Evolutionary conservation across 2,888 invertebrate species (phyloP).

Genomic region (Yponomeuta evonymella): DNA sequence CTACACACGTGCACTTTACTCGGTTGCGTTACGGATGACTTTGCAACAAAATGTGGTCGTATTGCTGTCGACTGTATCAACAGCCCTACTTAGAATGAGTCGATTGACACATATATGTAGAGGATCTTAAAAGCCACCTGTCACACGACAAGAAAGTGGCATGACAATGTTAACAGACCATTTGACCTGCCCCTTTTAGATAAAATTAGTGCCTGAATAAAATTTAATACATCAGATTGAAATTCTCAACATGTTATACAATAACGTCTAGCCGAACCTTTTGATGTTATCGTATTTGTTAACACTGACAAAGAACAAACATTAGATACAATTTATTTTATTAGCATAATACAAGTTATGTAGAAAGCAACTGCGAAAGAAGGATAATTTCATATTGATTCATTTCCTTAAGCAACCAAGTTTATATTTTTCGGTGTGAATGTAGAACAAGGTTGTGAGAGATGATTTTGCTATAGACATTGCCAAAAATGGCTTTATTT

Average conservation of each 20-base stretch:
- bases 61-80: not conserved
- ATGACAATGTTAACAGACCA: not conserved
- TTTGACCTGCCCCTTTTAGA: slow-evolving; percentile 1
- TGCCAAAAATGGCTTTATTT: not conserved
- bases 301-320: not conserved
- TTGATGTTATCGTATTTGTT: not conserved
- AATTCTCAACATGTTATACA: not conserved
- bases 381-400: not conserved
- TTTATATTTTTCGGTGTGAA: slow-evolving; percentile 10
- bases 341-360: not conserved
- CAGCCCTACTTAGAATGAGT: not conserved
- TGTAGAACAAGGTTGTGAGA: slow-evolving; percentile 23
- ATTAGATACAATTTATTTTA: not conserved
- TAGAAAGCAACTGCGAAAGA: not conserved
- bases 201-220: not conserved
- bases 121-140: slow-evolving; percentile 5
- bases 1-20: no score
- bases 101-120: not conserved
- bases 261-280: not conserved
- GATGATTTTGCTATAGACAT: slow-evolving; percentile 16
- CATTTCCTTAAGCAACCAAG: not conserved
- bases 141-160: slow-evolving; percentile 7
- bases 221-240: not conserved
- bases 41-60: no score
- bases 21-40: no score